Evolutionary conservation across 2,797 vertebrate species (phyloP), one percentile per base, ranked within the genome.

Genomic region (Acrossocheilus wenchowensis): DNA sequence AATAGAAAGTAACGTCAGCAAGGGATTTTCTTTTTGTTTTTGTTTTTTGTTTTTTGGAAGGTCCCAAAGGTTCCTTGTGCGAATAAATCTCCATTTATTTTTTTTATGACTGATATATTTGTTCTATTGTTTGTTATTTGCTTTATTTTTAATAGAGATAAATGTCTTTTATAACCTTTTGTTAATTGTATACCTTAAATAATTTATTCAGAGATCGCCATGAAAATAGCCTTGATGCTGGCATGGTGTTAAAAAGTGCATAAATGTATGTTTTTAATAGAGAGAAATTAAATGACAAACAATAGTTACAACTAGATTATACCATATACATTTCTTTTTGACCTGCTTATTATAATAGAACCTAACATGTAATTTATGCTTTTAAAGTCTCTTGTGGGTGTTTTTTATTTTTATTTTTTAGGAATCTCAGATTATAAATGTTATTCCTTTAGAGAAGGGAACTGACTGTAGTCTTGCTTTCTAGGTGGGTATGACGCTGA

Each of bases 401-500:
- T 6, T 7, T 34, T n/a, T 12, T 30, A 4, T 6, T 7, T 34
- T 12, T 48, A 5, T 64, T 77, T 23, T n/a, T n/a, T n/a, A 12
- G 15, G 8, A 71, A 26, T 36, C 21, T 36, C 8, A 36, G 66
- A 78, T 1, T 78, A 10, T 8, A n/a, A 75, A 52, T 77, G 30
- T 52, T 50, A n/a, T 48, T 74, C 21, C 23, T 45, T 62, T 23
- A 66, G 15, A 7, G 21, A 15, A n/a, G 50, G 45, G 8, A 85
- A 71, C n/a, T 85, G 39, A 79, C 7, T 1, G 3, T 71, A 2
- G 69, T 30, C 68, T 72, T 78, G 34, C 72, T 48, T 81, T 34
- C 2, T 41, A 99, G 98, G 97, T 97, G 96, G 96, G 95, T 97
- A 97, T 97, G 97, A 96, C 93, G 95, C 96, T 96, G 97, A 97